These are phyloP conservation scores for Accipiter virgatus DNA, from an alignment of 2,113 vertebrate genomes.

Conservation along the genomic window DNA sequence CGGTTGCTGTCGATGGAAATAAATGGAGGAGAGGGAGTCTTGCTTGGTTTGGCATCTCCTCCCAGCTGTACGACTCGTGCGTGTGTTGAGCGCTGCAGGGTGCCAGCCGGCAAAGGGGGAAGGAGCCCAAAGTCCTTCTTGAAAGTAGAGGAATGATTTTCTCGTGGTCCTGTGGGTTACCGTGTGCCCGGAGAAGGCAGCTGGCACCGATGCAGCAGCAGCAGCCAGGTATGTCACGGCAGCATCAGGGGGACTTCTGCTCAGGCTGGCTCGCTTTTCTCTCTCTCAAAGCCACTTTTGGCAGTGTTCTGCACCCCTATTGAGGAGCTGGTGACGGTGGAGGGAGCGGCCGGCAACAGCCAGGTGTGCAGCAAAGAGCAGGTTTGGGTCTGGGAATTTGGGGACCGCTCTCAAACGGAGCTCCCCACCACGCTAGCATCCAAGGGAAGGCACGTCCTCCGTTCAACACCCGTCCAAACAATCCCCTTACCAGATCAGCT, in stretches of 20 bases:
- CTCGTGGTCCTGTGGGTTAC: neutral
- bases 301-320: neutral
- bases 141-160: neutral
- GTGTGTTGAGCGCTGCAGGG: neutral
- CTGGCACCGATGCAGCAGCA: neutral
- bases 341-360: neutral
- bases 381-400: neutral
- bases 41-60: neutral
- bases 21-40: neutral
- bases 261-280: neutral
- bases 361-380: neutral
- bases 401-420: neutral
- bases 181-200: neutral
- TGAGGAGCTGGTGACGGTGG: neutral
- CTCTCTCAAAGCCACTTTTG: neutral
- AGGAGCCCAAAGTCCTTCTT: neutral
- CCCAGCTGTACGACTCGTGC: fast-evolving
- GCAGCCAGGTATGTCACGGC: neutral
- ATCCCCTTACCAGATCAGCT: neutral
- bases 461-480: neutral
- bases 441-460: neutral
- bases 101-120: neutral
- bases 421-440: fast-evolving
- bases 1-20: neutral
- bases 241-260: neutral